These are phyloP conservation scores for Sinocyclocheilus grahami DNA, from an alignment of 2,113 vertebrate species.

Conservation along the genomic window DNA sequence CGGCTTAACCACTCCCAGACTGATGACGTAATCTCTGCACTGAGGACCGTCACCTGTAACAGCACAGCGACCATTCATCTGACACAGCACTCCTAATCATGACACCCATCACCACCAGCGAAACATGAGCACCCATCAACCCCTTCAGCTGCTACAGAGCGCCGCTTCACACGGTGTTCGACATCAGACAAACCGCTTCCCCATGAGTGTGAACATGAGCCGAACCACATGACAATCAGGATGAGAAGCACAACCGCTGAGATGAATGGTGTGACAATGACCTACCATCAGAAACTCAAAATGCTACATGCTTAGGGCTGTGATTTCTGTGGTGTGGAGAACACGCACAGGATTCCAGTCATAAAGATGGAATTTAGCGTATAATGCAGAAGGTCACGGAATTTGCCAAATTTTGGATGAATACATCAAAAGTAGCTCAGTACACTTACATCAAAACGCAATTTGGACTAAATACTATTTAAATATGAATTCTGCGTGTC, in stretches of 20 bases:
- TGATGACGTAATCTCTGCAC: conserved; percentile 98
- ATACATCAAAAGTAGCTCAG: no score
- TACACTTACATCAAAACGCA: no score
- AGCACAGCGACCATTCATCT: neutral
- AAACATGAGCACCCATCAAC: neutral
- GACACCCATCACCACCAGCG: neutral
- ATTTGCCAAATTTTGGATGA: no score
- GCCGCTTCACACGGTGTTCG: neutral
- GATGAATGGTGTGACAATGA: neutral
- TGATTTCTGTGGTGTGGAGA: no score
- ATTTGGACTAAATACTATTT: no score
- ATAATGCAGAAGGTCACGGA: no score
- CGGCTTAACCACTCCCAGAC: conserved; percentile 95
- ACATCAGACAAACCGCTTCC: neutral
- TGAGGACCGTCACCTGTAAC: conserved; percentile 92
- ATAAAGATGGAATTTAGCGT: no score
- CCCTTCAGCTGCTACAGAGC: neutral
- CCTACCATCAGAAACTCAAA: neutral
- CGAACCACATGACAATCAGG: neutral
- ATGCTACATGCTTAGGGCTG: neutral
- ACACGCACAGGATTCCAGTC: no score
- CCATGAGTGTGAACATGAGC: neutral
- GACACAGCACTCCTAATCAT: neutral
- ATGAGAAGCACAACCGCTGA: neutral
- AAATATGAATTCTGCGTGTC: no score